Conservation (phyloP, 1,140 invertebrate genomes). For the Lepidurus apus region DNA sequence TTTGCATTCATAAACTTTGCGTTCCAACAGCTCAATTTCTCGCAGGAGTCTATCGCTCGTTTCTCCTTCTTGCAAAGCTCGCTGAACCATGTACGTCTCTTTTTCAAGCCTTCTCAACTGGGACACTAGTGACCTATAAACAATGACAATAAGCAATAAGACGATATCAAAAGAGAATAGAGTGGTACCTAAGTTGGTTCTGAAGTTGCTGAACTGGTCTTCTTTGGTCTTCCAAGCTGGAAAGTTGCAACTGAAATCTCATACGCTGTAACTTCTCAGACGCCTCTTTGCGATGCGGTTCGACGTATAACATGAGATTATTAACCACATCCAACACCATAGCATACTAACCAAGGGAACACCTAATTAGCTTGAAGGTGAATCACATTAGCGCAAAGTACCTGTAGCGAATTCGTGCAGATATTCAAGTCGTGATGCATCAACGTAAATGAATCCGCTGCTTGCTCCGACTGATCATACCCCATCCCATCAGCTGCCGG, state of each 20-base stretch:
- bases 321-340: conserved; percentile 97
- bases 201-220: conserved; percentile 87
- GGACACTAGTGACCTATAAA: conserved; percentile 56
- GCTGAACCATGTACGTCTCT: conserved; percentile 83
- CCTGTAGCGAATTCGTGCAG: conserved; percentile 89
- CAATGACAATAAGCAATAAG: conserved; percentile 39
- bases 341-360: conserved; percentile 61
- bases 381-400: conserved; percentile 40
- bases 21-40: conserved; percentile 65
- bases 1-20: conserved; percentile 74
- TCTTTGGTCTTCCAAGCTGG: conserved; percentile 81
- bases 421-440: conserved; percentile 98
- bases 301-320: conserved; percentile 91
- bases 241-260: conserved; percentile 86
- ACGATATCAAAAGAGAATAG: conserved; percentile 46
- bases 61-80: conserved; percentile 66
- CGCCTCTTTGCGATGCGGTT: conserved; percentile 87
- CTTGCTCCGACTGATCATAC: conserved; percentile 71
- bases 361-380: background rate
- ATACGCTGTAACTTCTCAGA: conserved; percentile 81
- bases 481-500: conserved; percentile 54
- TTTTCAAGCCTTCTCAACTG: conserved; percentile 77
- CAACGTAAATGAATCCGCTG: conserved; percentile 93
- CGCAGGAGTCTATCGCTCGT: conserved; percentile 54
- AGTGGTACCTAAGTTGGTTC: conserved; percentile 61